Evolutionary conservation across 2,888 invertebrate genomes (phyloP).

Genomic region (Hypselothyrea guttata): DNA sequence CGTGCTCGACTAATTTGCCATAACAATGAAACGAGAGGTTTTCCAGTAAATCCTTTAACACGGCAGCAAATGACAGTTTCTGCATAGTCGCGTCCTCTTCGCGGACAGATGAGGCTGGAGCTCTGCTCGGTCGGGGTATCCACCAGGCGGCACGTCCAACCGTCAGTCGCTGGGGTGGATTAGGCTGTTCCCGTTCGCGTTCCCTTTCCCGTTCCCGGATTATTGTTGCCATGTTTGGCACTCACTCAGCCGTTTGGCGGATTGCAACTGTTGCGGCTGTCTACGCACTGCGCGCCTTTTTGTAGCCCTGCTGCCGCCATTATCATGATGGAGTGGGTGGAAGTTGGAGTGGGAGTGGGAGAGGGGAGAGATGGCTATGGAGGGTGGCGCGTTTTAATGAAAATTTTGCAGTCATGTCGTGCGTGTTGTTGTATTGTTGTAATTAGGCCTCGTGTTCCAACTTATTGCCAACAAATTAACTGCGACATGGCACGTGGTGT

Average conservation of each 20-base stretch:
- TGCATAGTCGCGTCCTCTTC: constrained; percentile 41
- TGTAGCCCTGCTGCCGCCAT: constrained; percentile 33
- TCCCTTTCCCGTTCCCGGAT: not conserved
- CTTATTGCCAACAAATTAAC: constrained; percentile 81
- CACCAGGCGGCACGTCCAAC: constrained; percentile 78
- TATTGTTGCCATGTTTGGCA: constrained; percentile 44
- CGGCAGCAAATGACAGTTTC: constrained; percentile 66
- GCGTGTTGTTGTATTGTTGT: constrained; percentile 76
- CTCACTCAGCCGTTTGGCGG: constrained; percentile 56
- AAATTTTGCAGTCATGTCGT: constrained; percentile 78
- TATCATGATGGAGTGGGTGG: constrained; percentile 11
- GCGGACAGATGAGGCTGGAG: constrained; percentile 14
- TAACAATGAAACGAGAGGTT: constrained; percentile 81
- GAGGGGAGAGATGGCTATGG: not conserved
- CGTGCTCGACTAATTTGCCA: constrained; percentile 78
- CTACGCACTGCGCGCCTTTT: constrained; percentile 45
- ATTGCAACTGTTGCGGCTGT: constrained; percentile 71
- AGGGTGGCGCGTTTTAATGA: constrained; percentile 70
- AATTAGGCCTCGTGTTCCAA: constrained; percentile 76
- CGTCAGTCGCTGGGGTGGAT: constrained; percentile 43
- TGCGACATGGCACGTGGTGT: constrained; percentile 79
- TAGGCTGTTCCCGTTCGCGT: constrained; percentile 8
- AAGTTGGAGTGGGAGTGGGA: no score
- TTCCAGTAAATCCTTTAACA: constrained; percentile 77
- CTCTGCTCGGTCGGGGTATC: constrained; percentile 52